Percentiles rank a stretch among this genome's conserved stretches.
Evolutionary conservation across 2,888 invertebrate species (phyloP).

Genomic region (Amaurobius ferox): DNA sequence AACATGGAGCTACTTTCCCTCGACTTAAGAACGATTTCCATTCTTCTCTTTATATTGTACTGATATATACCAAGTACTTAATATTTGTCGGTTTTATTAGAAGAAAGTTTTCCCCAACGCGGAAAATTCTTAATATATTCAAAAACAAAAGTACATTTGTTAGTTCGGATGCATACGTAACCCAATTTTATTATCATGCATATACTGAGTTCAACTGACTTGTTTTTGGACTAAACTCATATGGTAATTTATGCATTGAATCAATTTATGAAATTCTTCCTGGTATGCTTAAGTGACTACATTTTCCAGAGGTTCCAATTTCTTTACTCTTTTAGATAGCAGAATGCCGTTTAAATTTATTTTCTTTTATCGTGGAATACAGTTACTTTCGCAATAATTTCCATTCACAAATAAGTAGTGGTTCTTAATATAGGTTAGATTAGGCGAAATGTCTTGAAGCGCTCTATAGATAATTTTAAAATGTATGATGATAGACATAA

Average conservation of each 20-base stretch:
- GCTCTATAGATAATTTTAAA: too few species aligned
- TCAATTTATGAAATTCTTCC: neutral
- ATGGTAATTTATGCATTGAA: constrained; percentile 1
- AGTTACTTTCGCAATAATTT: too few species aligned
- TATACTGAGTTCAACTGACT: neutral
- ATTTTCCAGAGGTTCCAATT: too few species aligned
- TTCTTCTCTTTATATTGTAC: neutral
- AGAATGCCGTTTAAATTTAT: too few species aligned
- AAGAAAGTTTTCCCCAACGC: neutral
- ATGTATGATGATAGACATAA: too few species aligned
- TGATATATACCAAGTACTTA: neutral
- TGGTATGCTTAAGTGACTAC: neutral
- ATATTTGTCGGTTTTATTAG: neutral
- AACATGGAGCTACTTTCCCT: neutral
- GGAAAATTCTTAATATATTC: neutral
- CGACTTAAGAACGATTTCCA: neutral
- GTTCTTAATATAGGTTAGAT: too few species aligned
- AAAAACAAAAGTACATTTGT: neutral
- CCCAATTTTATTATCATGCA: neutral
- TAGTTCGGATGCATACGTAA: neutral
- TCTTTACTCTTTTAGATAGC: too few species aligned
- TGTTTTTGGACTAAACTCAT: neutral
- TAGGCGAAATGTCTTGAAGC: too few species aligned
- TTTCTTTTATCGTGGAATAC: too few species aligned
- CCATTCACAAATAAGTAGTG: too few species aligned